Base-by-base conservation (phyloP, 2,113 vertebrate genomes). In the Artemisiospiza belli region DNA sequence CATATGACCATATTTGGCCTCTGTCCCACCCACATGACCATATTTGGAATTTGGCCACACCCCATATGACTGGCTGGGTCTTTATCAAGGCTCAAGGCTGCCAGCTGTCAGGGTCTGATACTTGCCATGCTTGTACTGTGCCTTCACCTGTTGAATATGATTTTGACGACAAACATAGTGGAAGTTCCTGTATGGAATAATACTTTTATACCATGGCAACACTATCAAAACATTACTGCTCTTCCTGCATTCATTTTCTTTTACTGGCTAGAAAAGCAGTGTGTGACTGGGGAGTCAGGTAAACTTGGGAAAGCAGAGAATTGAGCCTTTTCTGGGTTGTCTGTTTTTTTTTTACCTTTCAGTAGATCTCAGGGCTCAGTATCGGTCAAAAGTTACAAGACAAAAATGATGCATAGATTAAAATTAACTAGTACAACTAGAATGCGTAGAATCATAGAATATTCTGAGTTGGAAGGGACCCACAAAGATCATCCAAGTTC, bases 161-260 rank as follows among this genome's bases (percentile, higher is more conserved):
- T 88, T 89, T 83, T 86, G 67, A 74, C 90, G 87, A 83, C 43
- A 90, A 88, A 67, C 28, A 8, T n/a, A 68, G 67, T 74, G 87
- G 37, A 68, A 86, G 21, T 63, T 83, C 39, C 28, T 88, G 16
- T n/a, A 44, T 83, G 92, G 93, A 95, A 83, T 85, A 95, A 74
- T 61, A 70, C 23, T 94, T 95, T 21, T 72, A 15, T 35, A n/a
- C 89, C 72, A 87, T 89, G 80, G 73, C 83, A 93, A 92, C 64
- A 0, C 21, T 57, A 91, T 58, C 24, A 62, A 77, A 95, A 94
- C 55, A 88, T 52, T 47, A 5, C 67, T 73, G n/a, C 21, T 93
- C 46, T 79, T 94, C n/a, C 58, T 69, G 52, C 12, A 12, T 51
- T 85, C 33, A 0, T 61, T 87, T 70, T 83, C 46, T 69, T 95